Evolutionary conservation across 2,113 vertebrate genomes (phyloP), one percentile per base, ranked within the genome.

Genomic region (Marmota flaviventris): DNA sequence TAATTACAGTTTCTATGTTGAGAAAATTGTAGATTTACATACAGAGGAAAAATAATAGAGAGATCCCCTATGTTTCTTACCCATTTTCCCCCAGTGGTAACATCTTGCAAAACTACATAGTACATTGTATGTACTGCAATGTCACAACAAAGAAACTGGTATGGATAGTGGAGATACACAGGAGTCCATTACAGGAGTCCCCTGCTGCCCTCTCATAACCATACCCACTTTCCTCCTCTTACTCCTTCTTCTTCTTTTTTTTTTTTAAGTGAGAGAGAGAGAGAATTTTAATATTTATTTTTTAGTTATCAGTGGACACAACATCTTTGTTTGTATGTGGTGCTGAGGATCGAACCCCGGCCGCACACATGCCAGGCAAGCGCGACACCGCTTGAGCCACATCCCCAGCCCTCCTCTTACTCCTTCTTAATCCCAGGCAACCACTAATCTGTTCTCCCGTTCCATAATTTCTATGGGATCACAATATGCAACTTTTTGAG

Each of bases 1-100:
- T 83, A 76, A 85, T 73, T 90, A 24, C 22, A 32, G 39, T 95
- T 85, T 85, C 85, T 76, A 58, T 92, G 92, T 90, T 67, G 65
- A 92, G 79, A 75, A 91, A 92, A 90, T 18, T 11, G 5, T 48
- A 84, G 34, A 87, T 22, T 76, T 37, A 2, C 17, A 25, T 53
- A 18, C 51, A 88, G 10, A 67, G 56, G 7, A 82, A 65, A 75
- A 45, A 32, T 24, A 65, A 77, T 34, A 58, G 37, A 91, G 20
- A 48, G 39, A 56, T 29, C 4, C 22, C 37, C 25, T 18, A 1
- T 69, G 67, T 9, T 17, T 1, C 81, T 93, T 10, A 48, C 73
- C 61, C 85, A 53, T 4, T 90, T 73, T 84, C 32, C 37, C 18
- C 45, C 85, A 72, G 10, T 27, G 13, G 48, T n/a, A 42, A 95